Evolutionary conservation across 2,113 vertebrate genomes (phyloP), one percentile per base, ranked within the genome.

Genomic region (Candoia aspera): DNA sequence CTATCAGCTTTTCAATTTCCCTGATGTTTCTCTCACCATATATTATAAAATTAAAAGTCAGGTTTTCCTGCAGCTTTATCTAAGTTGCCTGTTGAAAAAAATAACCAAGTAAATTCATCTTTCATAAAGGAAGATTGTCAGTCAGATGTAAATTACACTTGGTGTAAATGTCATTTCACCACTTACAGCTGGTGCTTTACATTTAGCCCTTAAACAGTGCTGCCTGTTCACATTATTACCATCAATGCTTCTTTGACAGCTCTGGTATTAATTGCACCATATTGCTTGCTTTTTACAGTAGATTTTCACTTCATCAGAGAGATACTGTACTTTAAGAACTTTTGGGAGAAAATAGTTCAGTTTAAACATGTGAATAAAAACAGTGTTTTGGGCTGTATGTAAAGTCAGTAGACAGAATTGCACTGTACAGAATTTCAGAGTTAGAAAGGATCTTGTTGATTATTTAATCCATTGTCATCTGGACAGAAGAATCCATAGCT

Each of bases 191-290:
- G 89, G 95, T 96, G 89, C 86, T 96, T 95, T 73, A 92, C 54
- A 91, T 95, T 95, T 93, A 94, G 93, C 49, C 87, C 95, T 96
- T 93, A 93, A 95, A 95, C 84, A 96, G 23, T 62, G 60, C 1
- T 95, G 79, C 95, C 91, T 92, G 57, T 94, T 95, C 91, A 84
- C 92, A 90, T 94, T 94, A 94, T 94, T 95, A 92, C 59, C 88
- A 96, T 68, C 90, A 86, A 57, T 24, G 13, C 94, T 87, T 90
- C 91, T 85, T 83, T 92, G 96, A 96, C 93, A 96, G 94, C 88
- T 95, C 89, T 95, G 79, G 55, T 92, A 94, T 95, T 97, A 97
- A 97, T 96, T 95, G 94, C 89, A 92, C 26, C 92, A 96, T 94
- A 95, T 94, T 97, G 90, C 90, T 93, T 92, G 59, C 92, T 90